These are phyloP conservation scores for Rachycentron canadum DNA, from an alignment of 2,797 vertebrate species.

Conservation along the genomic window DNA sequence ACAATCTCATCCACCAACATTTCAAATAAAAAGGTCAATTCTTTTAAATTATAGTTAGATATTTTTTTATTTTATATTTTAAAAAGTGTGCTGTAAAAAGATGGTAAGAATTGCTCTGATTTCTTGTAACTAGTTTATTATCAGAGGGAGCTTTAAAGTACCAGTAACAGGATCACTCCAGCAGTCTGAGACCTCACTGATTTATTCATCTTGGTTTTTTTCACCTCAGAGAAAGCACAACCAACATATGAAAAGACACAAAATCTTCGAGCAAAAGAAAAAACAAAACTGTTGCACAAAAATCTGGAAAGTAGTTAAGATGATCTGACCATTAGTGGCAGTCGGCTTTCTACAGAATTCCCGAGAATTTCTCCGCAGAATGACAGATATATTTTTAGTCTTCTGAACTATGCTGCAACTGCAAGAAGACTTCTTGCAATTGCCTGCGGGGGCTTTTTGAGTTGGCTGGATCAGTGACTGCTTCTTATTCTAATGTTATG, in stretches of 20 bases:
- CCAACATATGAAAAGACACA: conserved; percentile 22
- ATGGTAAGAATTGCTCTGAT: conserved; percentile 41
- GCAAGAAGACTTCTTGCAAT: conserved; percentile 80
- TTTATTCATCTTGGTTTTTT: conserved; percentile 61
- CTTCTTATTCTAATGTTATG: conserved; percentile 85
- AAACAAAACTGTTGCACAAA: conserved; percentile 50
- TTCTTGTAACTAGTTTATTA: conserved; percentile 51
- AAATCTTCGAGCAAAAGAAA: conserved; percentile 38
- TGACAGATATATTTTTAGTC: conserved; percentile 81
- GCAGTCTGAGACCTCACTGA: conserved; percentile 41
- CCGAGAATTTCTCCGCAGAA: conserved; percentile 76
- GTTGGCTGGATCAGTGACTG: conserved; percentile 85
- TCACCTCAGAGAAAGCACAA: conserved; percentile 44
- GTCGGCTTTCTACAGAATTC: conserved; percentile 69
- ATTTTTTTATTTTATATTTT: conserved; percentile 36
- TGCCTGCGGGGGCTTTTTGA: conserved; percentile 81
- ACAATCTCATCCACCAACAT: conserved; percentile 43
- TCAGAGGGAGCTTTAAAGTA: conserved; percentile 51
- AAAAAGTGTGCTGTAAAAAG: conserved; percentile 34
- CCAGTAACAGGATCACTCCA: conserved; percentile 46
- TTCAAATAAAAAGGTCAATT: conserved; percentile 63
- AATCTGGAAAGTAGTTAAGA: conserved; percentile 62
- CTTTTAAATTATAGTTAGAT: conserved; percentile 50
- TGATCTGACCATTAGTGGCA: conserved; percentile 75
- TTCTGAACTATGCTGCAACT: conserved; percentile 79